Evolutionary conservation across 2,797 vertebrate species (phyloP), one percentile per base, ranked within the genome.

Genomic region (Anomalospiza imberbis): DNA sequence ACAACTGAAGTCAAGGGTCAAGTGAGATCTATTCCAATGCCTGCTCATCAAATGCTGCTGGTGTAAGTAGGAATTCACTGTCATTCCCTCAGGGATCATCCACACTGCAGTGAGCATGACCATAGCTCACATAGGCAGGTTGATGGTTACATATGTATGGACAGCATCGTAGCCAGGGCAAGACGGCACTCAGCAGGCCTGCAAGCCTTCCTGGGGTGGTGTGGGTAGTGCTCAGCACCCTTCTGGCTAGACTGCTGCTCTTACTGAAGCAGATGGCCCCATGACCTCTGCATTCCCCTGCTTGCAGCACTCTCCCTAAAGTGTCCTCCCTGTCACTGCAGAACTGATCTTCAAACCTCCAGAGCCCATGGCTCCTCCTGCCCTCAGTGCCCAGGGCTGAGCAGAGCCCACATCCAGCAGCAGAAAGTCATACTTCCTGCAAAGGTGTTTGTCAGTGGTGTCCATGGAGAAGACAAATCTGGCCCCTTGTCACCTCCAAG

Each of bases 371-470:
- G 34, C 18, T 80, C 18, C 24, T 76, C 29, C 25, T 3, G 5
- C 21, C 10, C 53, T 17, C 26, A 57, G n/a, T 4, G 1, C 22
- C 34, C 4, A 2, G 12, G 22, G 5, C 1, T 20, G 29, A 78
- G 53, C 31, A 70, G 50, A 91, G 17, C 19, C 29, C 38, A 53
- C 0, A 2, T 34, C 58, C 15, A 14, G 11, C 31, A 78, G 50
- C 40, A 63, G 71, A 42, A 81, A 65, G 9, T 13, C 18, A 24
- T 12, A 58, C 1, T 8, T 58, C 28, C 78, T 3, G 6, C 53
- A 50, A 84, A 58, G 0, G 0, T 24, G 7, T 51, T 54, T 48
- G 25, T 17, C 70, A 78, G 63, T 2, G 4, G 22, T 55, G 25
- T 29, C 32, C 61, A 29, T 3, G 34, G 53, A 84, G 20, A 34